Conservation (phyloP, 2,888 invertebrate species). For the Cinara cedri region DNA sequence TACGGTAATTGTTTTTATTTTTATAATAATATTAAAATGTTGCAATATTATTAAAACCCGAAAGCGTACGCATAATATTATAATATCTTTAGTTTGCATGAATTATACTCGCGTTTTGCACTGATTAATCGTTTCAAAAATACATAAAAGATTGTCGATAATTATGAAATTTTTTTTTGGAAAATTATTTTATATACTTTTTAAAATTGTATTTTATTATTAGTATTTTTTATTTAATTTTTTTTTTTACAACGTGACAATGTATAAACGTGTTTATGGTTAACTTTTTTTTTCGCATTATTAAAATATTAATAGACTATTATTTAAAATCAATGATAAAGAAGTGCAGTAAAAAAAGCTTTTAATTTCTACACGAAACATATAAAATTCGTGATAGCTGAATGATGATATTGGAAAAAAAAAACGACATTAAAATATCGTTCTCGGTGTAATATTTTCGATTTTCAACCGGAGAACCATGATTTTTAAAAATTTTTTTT, state of each 20-base stretch:
- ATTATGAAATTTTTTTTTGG: conserved; percentile 26
- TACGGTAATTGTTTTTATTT: background rate
- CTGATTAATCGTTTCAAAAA: conserved; percentile 30
- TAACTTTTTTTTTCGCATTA: conserved; percentile 1
- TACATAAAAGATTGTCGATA: conserved; percentile 49
- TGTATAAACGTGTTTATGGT: background rate
- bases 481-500: background rate
- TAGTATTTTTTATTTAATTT: background rate
- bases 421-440: conserved; percentile 12
- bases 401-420: conserved; percentile 38
- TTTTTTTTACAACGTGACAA: conserved; percentile 18
- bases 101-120: conserved; percentile 9
- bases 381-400: conserved; percentile 35
- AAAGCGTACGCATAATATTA: conserved; percentile 25
- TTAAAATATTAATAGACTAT: conserved; percentile 35
- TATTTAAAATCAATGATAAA: conserved; percentile 25
- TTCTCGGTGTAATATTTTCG: background rate
- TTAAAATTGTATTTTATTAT: conserved; percentile 2
- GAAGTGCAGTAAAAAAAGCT: conserved; percentile 53
- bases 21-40: too few relatives aligned
- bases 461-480: background rate
- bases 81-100: background rate
- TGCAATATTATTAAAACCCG: conserved; percentile 27
- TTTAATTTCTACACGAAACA: conserved; percentile 33
- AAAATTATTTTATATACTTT: conserved; percentile 17